Conservation (phyloP, 2,113 vertebrate genomes). For the Erythrolamprus reginae region DNA sequence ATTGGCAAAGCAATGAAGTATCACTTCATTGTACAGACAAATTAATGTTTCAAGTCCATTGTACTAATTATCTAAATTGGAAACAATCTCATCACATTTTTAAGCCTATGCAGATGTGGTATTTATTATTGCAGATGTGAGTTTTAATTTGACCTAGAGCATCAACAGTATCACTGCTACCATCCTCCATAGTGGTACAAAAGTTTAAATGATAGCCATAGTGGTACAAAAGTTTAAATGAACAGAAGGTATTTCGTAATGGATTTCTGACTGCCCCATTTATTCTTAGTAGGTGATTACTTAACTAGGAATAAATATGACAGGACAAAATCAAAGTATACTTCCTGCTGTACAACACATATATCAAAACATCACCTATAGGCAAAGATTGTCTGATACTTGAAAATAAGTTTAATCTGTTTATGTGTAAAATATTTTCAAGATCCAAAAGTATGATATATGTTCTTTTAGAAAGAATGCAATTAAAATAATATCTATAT, state of each 20-base stretch:
- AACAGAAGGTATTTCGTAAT: conserved; percentile 36
- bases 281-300: conserved; percentile 52
- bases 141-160: conserved; percentile 42
- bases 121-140: not conserved
- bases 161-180: conserved; percentile 40
- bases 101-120: not conserved
- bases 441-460: conserved; percentile 85
- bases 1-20: not conserved
- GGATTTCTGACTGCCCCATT: conserved; percentile 21
- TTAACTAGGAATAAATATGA: conserved; percentile 56
- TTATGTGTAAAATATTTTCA: conserved; percentile 87
- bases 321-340: conserved; percentile 50
- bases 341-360: conserved; percentile 48
- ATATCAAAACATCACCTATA: conserved; percentile 51
- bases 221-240: not conserved
- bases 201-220: not conserved
- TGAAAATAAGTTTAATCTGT: conserved; percentile 97
- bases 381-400: conserved; percentile 62
- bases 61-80: not conserved
- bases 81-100: not conserved
- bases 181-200: fast-evolving
- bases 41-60: not conserved
- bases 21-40: not conserved
- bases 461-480: conserved; percentile 98
- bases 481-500: conserved; percentile 99